phyloP scores from a whole-genome alignment of 2,797 vertebrate species.

The Schizopygopsis pylzovi region DNA sequence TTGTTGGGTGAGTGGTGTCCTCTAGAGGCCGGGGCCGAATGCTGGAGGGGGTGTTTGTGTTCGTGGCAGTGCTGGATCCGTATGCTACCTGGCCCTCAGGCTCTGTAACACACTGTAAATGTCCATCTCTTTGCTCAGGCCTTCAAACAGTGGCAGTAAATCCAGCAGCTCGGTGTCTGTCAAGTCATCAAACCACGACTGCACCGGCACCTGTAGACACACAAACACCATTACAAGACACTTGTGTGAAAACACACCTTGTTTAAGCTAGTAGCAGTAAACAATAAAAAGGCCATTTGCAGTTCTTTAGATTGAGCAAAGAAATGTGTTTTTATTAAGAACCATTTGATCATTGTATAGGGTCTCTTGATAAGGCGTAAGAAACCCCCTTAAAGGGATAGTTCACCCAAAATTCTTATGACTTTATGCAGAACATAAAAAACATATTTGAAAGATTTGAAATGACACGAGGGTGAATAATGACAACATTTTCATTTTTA shows the following conservation, averaged over 20 bases:
- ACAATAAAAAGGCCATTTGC: too few species aligned
- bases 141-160: constrained; percentile 87
- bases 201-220: constrained; percentile 86
- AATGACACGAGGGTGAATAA: neutral
- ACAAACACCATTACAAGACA: neutral
- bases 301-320: too few species aligned
- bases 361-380: neutral
- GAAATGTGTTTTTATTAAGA: neutral
- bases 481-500: neutral
- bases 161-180: constrained; percentile 94
- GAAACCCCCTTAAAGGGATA: neutral
- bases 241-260: neutral
- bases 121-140: constrained; percentile 89
- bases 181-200: constrained; percentile 98
- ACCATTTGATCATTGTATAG: neutral
- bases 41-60: constrained; percentile 8
- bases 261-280: too few species aligned
- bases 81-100: constrained; percentile 84
- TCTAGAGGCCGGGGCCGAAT: constrained; percentile 36
- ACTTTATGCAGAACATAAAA: neutral
- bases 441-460: neutral
- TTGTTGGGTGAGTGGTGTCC: constrained; percentile 31
- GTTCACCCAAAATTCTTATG: neutral
- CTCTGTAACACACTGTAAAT: constrained; percentile 92
- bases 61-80: constrained; percentile 47